phyloP scores from a whole-genome alignment of 2,888 invertebrate genomes.

The Megalurothrips usitatus region DNA sequence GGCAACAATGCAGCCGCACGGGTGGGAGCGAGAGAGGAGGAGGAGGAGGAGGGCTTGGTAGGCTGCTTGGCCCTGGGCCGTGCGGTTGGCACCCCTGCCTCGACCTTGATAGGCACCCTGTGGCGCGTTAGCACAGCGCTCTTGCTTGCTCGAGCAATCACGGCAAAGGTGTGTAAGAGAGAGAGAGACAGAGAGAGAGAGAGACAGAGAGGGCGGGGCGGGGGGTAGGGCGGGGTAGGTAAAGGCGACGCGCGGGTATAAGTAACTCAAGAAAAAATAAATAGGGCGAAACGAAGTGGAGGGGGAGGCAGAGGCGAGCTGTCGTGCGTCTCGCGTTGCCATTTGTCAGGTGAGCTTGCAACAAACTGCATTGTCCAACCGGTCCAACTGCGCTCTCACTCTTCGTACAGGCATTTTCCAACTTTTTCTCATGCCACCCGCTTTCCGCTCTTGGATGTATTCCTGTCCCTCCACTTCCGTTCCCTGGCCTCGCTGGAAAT shows the following conservation, averaged over 20 bases:
- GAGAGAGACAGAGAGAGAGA: no score
- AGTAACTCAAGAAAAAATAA: slow-evolving; percentile 16
- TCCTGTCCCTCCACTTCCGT: no score
- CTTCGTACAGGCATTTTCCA: no score
- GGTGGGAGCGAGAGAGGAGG: no score
- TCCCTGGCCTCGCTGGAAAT: no score
- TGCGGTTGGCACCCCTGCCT: neutral
- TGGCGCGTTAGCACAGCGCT: neutral
- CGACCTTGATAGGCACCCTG: slow-evolving; percentile 1
- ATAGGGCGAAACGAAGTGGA: neutral
- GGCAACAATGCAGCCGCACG: neutral
- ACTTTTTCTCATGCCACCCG: no score
- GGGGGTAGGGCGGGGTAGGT: no score
- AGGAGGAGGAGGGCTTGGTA: no score
- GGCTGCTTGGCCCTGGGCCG: neutral
- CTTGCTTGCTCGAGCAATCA: neutral
- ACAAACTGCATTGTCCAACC: neutral
- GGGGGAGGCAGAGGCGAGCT: neutral
- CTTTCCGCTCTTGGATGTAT: no score
- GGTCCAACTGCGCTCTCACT: no score
- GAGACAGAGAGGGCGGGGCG: neutral
- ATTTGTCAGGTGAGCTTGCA: slow-evolving; percentile 26
- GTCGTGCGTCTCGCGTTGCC: neutral
- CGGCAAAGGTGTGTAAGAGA: no score
- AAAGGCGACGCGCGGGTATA: no score